Conservation (phyloP, 1,140 invertebrate genomes). For the Galleria mellonella region DNA sequence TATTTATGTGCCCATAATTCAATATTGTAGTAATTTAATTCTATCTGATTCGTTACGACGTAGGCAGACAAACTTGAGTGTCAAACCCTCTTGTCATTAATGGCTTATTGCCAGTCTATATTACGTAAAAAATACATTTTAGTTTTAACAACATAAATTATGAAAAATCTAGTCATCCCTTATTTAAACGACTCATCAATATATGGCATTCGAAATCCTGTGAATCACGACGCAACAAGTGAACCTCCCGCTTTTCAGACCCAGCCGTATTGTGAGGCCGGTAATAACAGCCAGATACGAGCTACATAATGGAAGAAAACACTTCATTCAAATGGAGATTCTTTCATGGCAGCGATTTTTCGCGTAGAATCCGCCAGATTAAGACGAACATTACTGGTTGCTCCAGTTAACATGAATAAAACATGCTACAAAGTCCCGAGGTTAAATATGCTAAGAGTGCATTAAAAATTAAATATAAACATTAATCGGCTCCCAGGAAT, state of each 20-base stretch:
- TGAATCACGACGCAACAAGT: constrained; percentile 16
- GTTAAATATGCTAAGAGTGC: constrained; percentile 3
- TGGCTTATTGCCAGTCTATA: too few relatives aligned
- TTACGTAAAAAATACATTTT: too few relatives aligned
- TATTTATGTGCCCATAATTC: too few relatives aligned
- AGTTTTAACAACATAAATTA: too few relatives aligned
- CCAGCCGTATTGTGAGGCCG: too few relatives aligned
- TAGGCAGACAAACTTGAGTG: too few relatives aligned
- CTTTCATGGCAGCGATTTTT: constrained; percentile 8
- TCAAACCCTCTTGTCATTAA: too few relatives aligned
- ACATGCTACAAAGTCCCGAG: constrained; percentile 2
- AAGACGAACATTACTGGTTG: constrained; percentile 14
- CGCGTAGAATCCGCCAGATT: constrained; percentile 4
- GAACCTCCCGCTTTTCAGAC: constrained; percentile 17
- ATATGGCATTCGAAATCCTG: too few relatives aligned
- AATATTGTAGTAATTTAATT: too few relatives aligned
- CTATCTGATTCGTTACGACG: too few relatives aligned
- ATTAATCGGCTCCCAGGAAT: background rate
- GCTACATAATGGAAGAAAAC: constrained; percentile 10
- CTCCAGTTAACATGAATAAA: constrained; percentile 15
- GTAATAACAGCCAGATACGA: background rate
- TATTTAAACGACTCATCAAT: too few relatives aligned
- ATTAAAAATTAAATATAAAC: constrained; percentile 4
- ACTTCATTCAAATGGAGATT: constrained; percentile 15
- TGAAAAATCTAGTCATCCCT: too few relatives aligned